Base-by-base conservation (phyloP, 1,140 invertebrate genomes). In the Drosophila micromelanica region DNA sequence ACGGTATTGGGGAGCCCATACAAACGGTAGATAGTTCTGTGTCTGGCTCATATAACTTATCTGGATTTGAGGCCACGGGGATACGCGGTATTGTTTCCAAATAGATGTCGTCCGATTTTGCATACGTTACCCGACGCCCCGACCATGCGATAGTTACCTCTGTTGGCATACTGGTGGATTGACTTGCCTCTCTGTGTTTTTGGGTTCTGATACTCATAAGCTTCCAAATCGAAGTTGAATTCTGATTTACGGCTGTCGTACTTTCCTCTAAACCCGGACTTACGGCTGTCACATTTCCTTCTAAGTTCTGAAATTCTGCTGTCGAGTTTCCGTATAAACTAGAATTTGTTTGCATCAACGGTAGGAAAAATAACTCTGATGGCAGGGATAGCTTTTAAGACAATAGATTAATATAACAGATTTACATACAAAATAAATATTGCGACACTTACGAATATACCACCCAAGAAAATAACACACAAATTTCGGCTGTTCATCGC, bases 1-100 rank as follows among this genome's bases (percentile, higher is more conserved):
- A 76, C 5, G 65, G 56, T 3, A 73, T 23, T 5, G 72, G 76
- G 0, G 30, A 38, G 20, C 74, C 60, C 0, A 7, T 6, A 13
- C 80, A 82, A 23, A 73, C 72, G 1, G 48, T 49, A 8, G n/a
- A 63, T 0, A 38, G 15, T 0, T 0, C 8, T 1, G 5, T n/a
- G 0, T 23, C 3, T 23, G 78, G 78, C 30, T 43, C 11, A 46
- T 73, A 80, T 1, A 42, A 9, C 3, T 7, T 56, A 0, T 30
- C 6, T 0, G 67, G 65, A 59, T 67, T 23, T 6, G 23, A 37
- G 5, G 8, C 7, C 5, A 80, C 9, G 1, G 30, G 12, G 5
- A 52, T 7, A 5, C 20, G 20, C 1, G 0, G n/a, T 1, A 6
- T 11, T 2, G 12, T 8, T 0, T 6, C 8, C 9, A 2, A 2